A percentile compares a stretch with the other conserved stretches of the same genome.
These are phyloP conservation scores for Mechanitis messenoides DNA, from an alignment of 2,888 invertebrate genomes.

Conservation along the genomic window DNA sequence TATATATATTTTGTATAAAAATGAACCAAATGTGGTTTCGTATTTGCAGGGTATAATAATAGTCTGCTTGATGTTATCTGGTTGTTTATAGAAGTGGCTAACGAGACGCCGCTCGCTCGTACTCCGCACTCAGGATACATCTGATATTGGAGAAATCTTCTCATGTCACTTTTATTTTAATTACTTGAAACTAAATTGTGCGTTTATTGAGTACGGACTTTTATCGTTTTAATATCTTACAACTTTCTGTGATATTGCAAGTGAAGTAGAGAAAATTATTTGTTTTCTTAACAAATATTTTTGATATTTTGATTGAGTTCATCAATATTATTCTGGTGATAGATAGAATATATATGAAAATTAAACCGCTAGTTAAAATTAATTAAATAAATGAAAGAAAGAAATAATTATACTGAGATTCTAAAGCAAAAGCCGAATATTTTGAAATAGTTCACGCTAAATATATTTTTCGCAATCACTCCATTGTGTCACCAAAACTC, in stretches of 20 bases:
- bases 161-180: slow-evolving; percentile 31
- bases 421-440: neutral
- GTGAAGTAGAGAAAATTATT: too few species aligned
- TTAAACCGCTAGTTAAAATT: too few species aligned
- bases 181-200: slow-evolving; percentile 6
- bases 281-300: too few species aligned
- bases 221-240: too few species aligned
- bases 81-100: slow-evolving; percentile 62
- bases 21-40: neutral
- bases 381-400: too few species aligned
- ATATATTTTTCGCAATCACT: slow-evolving; percentile 9
- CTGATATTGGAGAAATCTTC: slow-evolving; percentile 37
- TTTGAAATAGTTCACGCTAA: neutral
- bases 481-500: slow-evolving; percentile 38
- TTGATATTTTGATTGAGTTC: too few species aligned
- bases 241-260: too few species aligned
- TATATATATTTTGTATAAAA: neutral
- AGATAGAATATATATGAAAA: too few species aligned
- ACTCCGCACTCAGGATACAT: slow-evolving; percentile 37
- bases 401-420: too few species aligned
- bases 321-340: too few species aligned
- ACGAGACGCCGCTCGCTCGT: slow-evolving; percentile 47
- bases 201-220: too few species aligned
- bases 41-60: slow-evolving; percentile 12
- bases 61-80: slow-evolving; percentile 48